Conservation (phyloP, 2,888 invertebrate species). For the Ceratothoa steindachneri region DNA sequence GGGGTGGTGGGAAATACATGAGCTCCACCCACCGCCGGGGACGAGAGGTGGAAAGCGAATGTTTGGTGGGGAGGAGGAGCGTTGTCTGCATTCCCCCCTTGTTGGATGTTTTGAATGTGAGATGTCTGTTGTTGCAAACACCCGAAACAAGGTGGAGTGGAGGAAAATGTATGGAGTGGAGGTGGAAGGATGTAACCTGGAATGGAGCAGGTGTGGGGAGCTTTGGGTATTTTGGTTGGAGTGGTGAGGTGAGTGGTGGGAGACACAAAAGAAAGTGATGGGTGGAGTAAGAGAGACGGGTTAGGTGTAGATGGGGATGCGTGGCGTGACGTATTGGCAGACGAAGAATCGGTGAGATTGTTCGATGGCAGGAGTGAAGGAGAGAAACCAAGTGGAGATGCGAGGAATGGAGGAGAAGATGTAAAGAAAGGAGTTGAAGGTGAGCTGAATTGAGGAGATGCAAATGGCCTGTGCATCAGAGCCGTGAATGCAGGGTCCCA, state of each 20-base stretch:
- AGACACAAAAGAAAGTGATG: background rate
- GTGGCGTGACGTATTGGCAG: background rate
- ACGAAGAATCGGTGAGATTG: background rate
- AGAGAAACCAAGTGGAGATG: background rate
- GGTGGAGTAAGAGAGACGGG: background rate
- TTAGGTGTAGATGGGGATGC: too few relatives aligned
- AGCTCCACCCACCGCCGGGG: too few relatives aligned
- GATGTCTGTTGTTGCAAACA: background rate
- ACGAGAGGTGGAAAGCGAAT: too few relatives aligned
- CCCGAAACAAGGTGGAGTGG: background rate
- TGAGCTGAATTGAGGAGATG: background rate
- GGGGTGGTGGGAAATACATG: too few relatives aligned
- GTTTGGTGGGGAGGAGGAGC: too few relatives aligned
- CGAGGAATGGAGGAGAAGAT: background rate
- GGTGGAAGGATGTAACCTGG: background rate
- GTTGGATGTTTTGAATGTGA: background rate
- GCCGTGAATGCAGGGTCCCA: constrained; percentile 32
- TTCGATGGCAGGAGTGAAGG: background rate
- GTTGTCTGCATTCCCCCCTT: too few relatives aligned
- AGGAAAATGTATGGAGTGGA: background rate
- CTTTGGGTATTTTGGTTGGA: background rate
- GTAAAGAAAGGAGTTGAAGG: background rate
- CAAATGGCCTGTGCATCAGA: background rate
- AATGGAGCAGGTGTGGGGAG: background rate
- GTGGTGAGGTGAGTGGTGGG: background rate